Evolutionary conservation across 2,113 vertebrate species (phyloP).

Genomic region (Phocoena phocoena): DNA sequence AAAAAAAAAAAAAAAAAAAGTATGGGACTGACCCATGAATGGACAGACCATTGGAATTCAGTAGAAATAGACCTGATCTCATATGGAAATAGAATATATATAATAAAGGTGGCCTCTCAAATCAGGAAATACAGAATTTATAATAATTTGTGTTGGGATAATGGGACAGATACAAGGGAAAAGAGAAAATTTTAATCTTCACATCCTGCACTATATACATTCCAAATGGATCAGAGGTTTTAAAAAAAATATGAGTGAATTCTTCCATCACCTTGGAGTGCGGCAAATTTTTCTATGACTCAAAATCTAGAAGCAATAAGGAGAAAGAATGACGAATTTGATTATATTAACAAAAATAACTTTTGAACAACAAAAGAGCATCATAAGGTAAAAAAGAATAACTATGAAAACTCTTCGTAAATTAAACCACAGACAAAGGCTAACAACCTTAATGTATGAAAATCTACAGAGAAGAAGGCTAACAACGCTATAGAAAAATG

Average conservation of each 20-base stretch:
- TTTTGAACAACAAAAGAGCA: not conserved
- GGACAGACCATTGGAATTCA: not conserved
- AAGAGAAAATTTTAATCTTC: not conserved
- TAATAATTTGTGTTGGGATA: not conserved
- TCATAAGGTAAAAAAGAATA: not conserved
- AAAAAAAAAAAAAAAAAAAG: not conserved
- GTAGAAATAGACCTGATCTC: not conserved
- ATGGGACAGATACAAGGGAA: not conserved
- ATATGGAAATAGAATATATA: not conserved
- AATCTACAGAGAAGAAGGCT: not conserved
- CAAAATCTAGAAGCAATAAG: not conserved
- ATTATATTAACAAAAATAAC: not conserved
- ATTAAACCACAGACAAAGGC: not conserved
- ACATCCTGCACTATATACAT: not conserved
- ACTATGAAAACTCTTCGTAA: not conserved
- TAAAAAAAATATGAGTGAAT: not conserved
- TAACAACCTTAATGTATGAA: not conserved
- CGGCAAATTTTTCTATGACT: not conserved
- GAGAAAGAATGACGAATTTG: not conserved
- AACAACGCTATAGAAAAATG: not conserved
- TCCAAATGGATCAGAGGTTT: not conserved
- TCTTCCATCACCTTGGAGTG: too few species aligned
- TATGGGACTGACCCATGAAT: not conserved
- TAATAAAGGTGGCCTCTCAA: not conserved
- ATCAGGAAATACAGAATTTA: not conserved